These are phyloP conservation scores for Zootoca vivipara DNA, from an alignment of 2,113 vertebrate species.

Conservation along the genomic window DNA sequence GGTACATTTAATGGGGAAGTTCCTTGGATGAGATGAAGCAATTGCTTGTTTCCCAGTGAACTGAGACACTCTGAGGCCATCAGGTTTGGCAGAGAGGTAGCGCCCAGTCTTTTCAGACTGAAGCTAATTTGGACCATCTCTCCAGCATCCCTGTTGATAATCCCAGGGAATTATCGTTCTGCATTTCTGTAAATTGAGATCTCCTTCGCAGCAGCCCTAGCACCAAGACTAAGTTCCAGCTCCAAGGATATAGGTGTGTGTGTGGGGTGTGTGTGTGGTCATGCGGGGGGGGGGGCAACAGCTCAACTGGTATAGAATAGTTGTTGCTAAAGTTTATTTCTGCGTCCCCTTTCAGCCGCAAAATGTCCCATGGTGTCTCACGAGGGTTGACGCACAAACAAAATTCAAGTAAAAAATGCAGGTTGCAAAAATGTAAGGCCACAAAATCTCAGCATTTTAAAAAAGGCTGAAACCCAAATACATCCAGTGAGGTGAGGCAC, in stretches of 20 bases:
- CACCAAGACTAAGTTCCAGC: not conserved
- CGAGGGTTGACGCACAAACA: too few species aligned
- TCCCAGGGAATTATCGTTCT: not conserved
- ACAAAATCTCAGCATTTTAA: too few species aligned
- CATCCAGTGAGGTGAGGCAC: too few species aligned
- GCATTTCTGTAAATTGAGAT: too few species aligned
- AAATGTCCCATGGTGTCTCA: too few species aligned
- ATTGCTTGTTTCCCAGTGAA: not conserved
- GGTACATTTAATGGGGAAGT: not conserved
- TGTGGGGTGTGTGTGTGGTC: too few species aligned
- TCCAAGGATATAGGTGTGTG: not conserved
- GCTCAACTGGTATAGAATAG: not conserved
- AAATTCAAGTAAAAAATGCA: too few species aligned
- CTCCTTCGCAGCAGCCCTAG: not conserved
- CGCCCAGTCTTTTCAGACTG: not conserved
- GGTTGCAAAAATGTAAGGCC: too few species aligned
- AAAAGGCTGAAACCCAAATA: too few species aligned
- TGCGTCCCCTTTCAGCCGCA: too few species aligned
- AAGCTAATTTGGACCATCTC: not conserved
- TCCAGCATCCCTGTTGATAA: too few species aligned
- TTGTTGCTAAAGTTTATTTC: too few species aligned
- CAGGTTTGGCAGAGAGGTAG: not conserved
- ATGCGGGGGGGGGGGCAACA: not conserved
- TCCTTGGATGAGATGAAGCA: conserved; percentile 1
- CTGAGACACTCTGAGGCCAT: not conserved